Conservation (phyloP, 1,140 invertebrate genomes). For the Charaxes varanes region DNA sequence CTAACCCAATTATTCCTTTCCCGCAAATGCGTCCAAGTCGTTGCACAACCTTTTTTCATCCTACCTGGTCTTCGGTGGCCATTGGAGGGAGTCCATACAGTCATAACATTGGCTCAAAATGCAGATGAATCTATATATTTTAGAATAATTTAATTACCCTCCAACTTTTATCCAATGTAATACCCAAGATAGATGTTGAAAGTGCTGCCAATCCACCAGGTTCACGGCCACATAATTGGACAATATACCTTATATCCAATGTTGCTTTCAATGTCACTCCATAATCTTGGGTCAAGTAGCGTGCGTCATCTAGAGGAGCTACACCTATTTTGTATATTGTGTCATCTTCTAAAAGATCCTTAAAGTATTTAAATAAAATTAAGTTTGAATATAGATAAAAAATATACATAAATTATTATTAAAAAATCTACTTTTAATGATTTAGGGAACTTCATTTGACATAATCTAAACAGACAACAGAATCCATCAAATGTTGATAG, state of each 20-base stretch:
- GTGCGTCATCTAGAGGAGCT: constrained; percentile 80
- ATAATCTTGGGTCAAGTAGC: constrained; percentile 80
- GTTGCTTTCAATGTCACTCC: constrained; percentile 77
- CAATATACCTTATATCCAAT: constrained; percentile 82
- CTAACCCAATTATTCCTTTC: no score
- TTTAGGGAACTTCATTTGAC: constrained; percentile 75
- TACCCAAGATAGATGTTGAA: constrained; percentile 72
- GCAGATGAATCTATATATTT: background rate
- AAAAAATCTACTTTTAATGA: constrained; percentile 43
- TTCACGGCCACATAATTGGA: constrained; percentile 62
- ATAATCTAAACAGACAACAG: constrained; percentile 78
- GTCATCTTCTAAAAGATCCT: constrained; percentile 73
- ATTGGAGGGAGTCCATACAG: no score
- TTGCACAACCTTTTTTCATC: no score
- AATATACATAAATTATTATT: no score
- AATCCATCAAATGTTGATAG: constrained; percentile 77
- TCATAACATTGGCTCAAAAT: no score
- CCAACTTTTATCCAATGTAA: constrained; percentile 80
- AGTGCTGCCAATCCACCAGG: constrained; percentile 77
- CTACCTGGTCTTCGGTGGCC: no score
- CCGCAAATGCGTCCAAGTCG: no score
- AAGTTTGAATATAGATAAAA: background rate
- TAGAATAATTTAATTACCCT: constrained; percentile 30
- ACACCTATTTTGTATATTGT: constrained; percentile 84
- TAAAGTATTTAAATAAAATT: constrained; percentile 32